These are phyloP conservation scores for Pollachius pollachius DNA, from an alignment of 2,113 vertebrate species.

Conservation along the genomic window DNA sequence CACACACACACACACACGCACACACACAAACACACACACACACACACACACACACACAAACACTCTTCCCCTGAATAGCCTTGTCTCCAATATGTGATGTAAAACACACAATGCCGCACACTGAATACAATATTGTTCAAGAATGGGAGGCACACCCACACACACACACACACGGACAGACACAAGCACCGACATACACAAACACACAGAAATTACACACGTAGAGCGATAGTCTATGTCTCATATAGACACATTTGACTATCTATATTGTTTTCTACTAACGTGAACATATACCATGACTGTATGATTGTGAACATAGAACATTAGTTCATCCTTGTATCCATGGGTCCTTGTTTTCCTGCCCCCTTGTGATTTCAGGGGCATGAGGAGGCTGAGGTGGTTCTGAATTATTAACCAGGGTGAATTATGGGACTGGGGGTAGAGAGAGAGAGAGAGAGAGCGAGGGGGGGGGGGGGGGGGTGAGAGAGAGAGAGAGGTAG, in stretches of 20 bases:
- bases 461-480: slow-evolving; percentile 20
- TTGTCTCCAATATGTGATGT: not conserved
- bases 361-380: too few relatives aligned
- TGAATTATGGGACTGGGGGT: slow-evolving; percentile 63
- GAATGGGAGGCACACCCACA: not conserved
- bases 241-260: not conserved
- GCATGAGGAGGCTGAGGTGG: slow-evolving; percentile 52
- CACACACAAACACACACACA: slow-evolving; percentile 18
- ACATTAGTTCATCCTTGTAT: too few relatives aligned
- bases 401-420: slow-evolving; percentile 74
- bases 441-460: slow-evolving; percentile 13
- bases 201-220: too few relatives aligned
- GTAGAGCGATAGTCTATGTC: too few relatives aligned
- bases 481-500: slow-evolving; percentile 1
- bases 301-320: too few relatives aligned
- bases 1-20: slow-evolving; percentile 16
- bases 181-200: not conserved
- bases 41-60: too few relatives aligned
- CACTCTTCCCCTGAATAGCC: too few relatives aligned
- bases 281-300: too few relatives aligned
- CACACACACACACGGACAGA: not conserved
- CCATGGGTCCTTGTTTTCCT: too few relatives aligned
- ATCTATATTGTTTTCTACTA: not conserved
- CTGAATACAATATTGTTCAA: not conserved
- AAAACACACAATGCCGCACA: not conserved